Conservation (phyloP, 2,113 vertebrate species). For the Acinonyx jubatus region DNA sequence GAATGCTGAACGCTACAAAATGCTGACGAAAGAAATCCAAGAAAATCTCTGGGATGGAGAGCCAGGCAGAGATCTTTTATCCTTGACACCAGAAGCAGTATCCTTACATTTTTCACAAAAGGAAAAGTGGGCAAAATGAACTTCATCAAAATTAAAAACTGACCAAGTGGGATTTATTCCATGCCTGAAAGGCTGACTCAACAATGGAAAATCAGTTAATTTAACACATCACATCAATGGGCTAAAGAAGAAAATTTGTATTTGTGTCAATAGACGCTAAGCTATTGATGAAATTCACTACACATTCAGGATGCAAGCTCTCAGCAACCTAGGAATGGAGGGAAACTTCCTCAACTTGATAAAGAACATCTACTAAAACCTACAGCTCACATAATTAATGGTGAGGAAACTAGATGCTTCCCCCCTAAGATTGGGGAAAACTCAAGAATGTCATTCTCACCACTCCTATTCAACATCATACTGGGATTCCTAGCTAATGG, state of each 20-base stretch:
- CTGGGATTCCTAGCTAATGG: not conserved
- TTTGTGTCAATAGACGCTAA: not conserved
- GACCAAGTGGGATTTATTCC: no score
- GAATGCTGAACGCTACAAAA: not conserved
- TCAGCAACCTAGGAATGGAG: not conserved
- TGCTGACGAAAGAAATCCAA: not conserved
- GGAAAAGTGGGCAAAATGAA: not conserved
- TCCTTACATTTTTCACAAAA: not conserved
- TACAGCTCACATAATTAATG: not conserved
- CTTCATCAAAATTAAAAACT: not conserved
- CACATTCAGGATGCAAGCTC: not conserved
- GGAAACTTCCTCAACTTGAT: not conserved
- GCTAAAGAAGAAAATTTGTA: not conserved
- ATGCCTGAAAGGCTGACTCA: not conserved
- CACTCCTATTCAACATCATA: rapidly evolving
- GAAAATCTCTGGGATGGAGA: rapidly evolving
- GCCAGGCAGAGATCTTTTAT: not conserved
- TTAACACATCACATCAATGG: rapidly evolving
- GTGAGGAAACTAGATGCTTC: not conserved
- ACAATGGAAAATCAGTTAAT: no score
- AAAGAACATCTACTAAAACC: not conserved
- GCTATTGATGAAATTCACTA: not conserved
- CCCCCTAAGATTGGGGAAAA: not conserved
- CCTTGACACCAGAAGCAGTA: not conserved
- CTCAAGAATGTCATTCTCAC: not conserved